A percentile compares a stretch with the other conserved stretches of the same genome.
phyloP scores from a whole-genome alignment of 2,113 vertebrate species.

The Chinchilla lanigera region DNA sequence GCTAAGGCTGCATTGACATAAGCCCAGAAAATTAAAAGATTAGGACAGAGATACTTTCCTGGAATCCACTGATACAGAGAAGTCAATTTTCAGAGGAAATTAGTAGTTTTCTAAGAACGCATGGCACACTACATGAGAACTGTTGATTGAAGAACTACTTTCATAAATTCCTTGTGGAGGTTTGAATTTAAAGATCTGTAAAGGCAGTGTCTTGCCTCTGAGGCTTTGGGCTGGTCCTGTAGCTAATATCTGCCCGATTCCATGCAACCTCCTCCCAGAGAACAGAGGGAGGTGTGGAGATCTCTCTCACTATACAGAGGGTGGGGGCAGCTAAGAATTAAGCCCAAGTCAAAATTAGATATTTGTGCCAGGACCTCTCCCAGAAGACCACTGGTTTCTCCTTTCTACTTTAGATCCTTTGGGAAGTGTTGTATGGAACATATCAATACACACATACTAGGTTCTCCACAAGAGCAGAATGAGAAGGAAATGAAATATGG shows the following conservation, averaged over 20 bases:
- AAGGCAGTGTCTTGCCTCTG: neutral
- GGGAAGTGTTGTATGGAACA: neutral
- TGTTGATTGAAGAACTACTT: neutral
- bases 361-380: neutral
- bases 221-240: neutral
- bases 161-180: neutral
- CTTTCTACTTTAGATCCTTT: constrained; percentile 3
- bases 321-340: neutral
- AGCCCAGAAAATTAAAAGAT: constrained; percentile 25
- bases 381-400: neutral
- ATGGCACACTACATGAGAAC: neutral
- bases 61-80: neutral
- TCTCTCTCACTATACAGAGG: no score
- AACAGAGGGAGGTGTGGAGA: neutral
- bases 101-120: constrained; percentile 16
- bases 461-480: constrained; percentile 21
- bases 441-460: neutral
- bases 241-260: neutral
- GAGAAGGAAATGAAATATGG: neutral
- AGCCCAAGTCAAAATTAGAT: constrained; percentile 2
- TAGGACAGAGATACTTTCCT: constrained; percentile 39
- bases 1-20: neutral
- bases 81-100: constrained; percentile 48
- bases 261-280: neutral
- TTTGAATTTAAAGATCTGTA: neutral